phyloP scores from a whole-genome alignment of 2,888 invertebrate species.

The Mystacides longicornis region DNA sequence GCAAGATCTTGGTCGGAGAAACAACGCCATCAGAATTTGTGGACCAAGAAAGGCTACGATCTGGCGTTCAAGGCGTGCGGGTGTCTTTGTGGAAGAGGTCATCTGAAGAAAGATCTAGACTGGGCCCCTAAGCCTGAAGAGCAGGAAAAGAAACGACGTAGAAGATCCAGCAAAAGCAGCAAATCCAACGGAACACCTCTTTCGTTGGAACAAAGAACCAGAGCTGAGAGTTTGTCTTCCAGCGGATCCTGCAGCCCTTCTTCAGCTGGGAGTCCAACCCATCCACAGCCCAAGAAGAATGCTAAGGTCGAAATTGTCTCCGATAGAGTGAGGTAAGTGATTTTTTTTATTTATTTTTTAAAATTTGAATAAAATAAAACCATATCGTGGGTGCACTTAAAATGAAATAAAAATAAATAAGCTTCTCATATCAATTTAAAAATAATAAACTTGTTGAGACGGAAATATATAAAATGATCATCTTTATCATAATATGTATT shows the following conservation, averaged over 20 bases:
- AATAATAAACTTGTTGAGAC: no score
- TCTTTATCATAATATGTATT: no score
- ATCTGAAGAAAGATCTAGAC: conserved; percentile 89
- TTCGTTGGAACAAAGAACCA: conserved; percentile 49
- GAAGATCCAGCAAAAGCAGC: conserved; percentile 30
- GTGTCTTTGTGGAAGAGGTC: conserved; percentile 88
- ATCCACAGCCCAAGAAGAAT: conserved; percentile 60
- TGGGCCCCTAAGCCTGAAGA: conserved; percentile 60
- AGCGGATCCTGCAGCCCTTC: conserved; percentile 79
- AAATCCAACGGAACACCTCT: background rate
- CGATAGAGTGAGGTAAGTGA: conserved; percentile 70
- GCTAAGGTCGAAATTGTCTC: conserved; percentile 71
- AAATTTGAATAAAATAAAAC: background rate
- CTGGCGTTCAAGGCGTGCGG: conserved; percentile 92
- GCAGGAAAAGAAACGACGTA: conserved; percentile 40
- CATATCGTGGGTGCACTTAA: background rate
- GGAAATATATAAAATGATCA: no score
- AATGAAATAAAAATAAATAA: background rate
- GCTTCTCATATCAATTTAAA: no score
- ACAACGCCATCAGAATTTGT: conserved; percentile 88
- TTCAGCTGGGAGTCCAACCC: conserved; percentile 68
- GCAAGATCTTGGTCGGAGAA: conserved; percentile 93
- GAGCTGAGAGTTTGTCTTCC: conserved; percentile 71
- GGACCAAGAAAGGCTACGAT: conserved; percentile 98
- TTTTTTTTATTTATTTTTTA: background rate